These are phyloP conservation scores for Pristiophorus japonicus DNA, from an alignment of 2,113 vertebrate genomes.

Conservation along the genomic window DNA sequence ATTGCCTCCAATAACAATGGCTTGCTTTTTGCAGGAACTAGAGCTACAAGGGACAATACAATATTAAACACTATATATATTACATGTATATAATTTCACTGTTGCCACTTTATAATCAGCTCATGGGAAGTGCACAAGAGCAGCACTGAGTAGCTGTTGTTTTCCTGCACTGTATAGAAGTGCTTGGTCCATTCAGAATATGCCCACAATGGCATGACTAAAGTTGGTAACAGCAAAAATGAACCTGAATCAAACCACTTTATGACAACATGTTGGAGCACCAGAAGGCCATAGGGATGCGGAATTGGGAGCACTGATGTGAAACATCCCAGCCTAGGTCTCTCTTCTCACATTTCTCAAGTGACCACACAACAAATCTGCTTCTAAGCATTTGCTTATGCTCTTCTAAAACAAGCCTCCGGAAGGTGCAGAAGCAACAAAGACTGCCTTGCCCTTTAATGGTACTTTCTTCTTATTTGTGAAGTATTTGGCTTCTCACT, in stretches of 20 bases:
- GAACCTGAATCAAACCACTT: background rate
- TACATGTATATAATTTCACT: background rate
- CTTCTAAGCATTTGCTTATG: background rate
- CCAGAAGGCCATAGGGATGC: background rate
- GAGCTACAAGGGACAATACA: constrained; percentile 39
- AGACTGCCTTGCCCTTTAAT: background rate
- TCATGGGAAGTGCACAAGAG: background rate
- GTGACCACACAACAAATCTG: no score
- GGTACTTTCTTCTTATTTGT: no score
- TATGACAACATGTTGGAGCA: background rate
- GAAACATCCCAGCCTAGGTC: background rate
- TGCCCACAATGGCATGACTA: background rate
- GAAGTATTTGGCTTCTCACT: no score
- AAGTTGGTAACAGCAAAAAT: background rate
- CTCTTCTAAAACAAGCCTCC: background rate
- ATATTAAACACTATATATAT: constrained; percentile 38
- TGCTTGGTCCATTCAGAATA: background rate
- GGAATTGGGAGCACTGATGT: background rate
- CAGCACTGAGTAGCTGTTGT: background rate
- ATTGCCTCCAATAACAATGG: constrained; percentile 14
- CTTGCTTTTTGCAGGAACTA: constrained; percentile 32
- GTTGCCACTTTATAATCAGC: background rate
- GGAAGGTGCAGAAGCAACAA: background rate
- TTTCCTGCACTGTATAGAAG: background rate
- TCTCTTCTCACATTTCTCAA: background rate